phyloP scores from a whole-genome alignment of 2,888 invertebrate genomes.

The Ceramica pisi region DNA sequence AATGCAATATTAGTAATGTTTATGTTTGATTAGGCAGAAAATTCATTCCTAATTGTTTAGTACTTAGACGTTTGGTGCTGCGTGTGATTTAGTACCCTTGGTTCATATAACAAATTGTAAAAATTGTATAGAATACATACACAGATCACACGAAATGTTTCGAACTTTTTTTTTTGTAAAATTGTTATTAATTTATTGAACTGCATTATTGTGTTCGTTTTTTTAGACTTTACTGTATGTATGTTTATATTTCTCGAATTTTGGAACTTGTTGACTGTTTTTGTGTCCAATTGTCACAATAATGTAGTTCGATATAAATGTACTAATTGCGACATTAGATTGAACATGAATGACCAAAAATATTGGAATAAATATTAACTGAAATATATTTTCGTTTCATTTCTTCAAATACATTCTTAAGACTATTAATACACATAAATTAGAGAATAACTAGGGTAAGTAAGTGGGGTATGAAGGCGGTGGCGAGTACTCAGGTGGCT shows the following conservation, averaged over 20 bases:
- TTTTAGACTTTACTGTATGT: constrained; percentile 72
- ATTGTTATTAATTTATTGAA: constrained; percentile 81
- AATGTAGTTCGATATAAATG: constrained; percentile 81
- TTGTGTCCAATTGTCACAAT: constrained; percentile 77
- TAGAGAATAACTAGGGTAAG: constrained; percentile 74
- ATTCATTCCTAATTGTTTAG: constrained; percentile 69
- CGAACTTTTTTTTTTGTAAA: constrained; percentile 73
- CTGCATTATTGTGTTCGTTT: constrained; percentile 81
- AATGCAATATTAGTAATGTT: constrained; percentile 62
- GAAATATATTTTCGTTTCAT: constrained; percentile 47
- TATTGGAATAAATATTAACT: constrained; percentile 72
- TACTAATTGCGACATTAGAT: constrained; percentile 76
- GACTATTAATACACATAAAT: too few species aligned
- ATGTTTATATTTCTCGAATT: constrained; percentile 80
- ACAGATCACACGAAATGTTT: constrained; percentile 63
- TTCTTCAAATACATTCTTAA: constrained; percentile 3
- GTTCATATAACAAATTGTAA: constrained; percentile 54
- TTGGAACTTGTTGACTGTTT: constrained; percentile 82
- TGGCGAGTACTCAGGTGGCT: constrained; percentile 84
- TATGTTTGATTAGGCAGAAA: constrained; percentile 59
- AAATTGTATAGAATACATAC: constrained; percentile 50
- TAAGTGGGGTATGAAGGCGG: constrained; percentile 85
- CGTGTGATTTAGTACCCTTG: constrained; percentile 58
- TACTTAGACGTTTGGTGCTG: constrained; percentile 71
- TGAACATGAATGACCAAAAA: constrained; percentile 80